phyloP scores from a whole-genome alignment of 2,888 invertebrate genomes.

The Auanema freiburgensis region DNA sequence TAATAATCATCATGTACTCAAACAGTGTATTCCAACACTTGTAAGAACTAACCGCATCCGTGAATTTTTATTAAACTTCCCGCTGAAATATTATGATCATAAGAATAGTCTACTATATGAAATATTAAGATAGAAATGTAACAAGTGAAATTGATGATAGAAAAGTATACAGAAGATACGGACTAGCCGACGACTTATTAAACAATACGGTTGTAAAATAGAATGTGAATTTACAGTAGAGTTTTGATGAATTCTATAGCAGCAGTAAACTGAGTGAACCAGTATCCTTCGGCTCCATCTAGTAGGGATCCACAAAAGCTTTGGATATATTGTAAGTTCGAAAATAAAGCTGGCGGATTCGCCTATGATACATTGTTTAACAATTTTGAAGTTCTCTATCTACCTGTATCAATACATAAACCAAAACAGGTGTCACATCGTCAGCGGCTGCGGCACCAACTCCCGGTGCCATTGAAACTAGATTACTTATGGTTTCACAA shows the following conservation, averaged over 20 bases:
- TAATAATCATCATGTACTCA: too few species aligned
- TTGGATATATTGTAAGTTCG: conserved; percentile 92
- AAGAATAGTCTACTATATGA: too few species aligned
- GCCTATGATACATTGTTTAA: conserved; percentile 70
- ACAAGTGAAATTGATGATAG: too few species aligned
- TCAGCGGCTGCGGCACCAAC: conserved; percentile 76
- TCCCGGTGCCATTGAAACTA: conserved; percentile 77
- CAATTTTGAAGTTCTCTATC: background rate
- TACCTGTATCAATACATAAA: conserved; percentile 82
- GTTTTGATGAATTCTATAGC: conserved; percentile 92
- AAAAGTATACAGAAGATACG: too few species aligned
- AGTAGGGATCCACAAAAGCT: conserved; percentile 81
- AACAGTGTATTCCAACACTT: too few species aligned
- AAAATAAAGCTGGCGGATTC: conserved; percentile 88
- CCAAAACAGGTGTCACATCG: conserved; percentile 92
- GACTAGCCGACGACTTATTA: background rate
- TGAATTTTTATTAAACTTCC: too few species aligned
- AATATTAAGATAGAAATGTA: too few species aligned
- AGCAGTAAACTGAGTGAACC: conserved; percentile 97
- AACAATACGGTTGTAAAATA: background rate
- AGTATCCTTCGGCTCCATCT: conserved; percentile 83
- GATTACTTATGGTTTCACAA: conserved; percentile 88
- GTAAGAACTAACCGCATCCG: too few species aligned
- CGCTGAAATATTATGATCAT: too few species aligned
- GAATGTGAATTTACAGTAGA: conserved; percentile 30